These are phyloP conservation scores for Alviniconcha marisindica DNA, from an alignment of 1,140 invertebrate species.

Conservation along the genomic window DNA sequence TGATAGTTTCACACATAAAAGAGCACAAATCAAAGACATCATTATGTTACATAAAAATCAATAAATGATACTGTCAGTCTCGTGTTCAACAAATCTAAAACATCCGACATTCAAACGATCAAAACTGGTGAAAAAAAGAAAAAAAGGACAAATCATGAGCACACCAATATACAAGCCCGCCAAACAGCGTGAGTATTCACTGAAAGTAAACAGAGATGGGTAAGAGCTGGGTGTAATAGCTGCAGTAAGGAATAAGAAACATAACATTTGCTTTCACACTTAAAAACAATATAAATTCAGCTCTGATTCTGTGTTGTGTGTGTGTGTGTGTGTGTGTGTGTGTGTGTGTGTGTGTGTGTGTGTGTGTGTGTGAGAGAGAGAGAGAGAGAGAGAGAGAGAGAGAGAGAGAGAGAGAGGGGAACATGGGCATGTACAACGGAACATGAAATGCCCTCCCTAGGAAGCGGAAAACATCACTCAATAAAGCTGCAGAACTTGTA, in stretches of 20 bases:
- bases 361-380: too few relatives aligned
- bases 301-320: neutral
- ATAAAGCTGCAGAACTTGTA: neutral
- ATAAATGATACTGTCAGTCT: constrained; percentile 1
- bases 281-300: neutral
- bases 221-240: too few relatives aligned
- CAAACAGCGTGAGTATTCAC: too few relatives aligned
- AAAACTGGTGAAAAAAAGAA: neutral
- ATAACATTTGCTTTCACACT: neutral
- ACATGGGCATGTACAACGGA: neutral
- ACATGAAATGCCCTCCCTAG: neutral
- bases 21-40: neutral
- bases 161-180: constrained; percentile 13
- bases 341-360: too few relatives aligned
- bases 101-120: neutral
- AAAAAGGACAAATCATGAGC: neutral
- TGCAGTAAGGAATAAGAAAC: neutral
- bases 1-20: too few relatives aligned
- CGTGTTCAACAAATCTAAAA: too few relatives aligned
- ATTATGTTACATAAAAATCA: neutral
- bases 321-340: too few relatives aligned
- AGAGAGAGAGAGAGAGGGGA: neutral
- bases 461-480: too few relatives aligned
- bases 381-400: neutral
- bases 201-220: too few relatives aligned